A percentile compares a stretch with the other conserved stretches of the same genome.
phyloP scores from a whole-genome alignment of 2,888 invertebrate genomes.

The Graphium colonna region DNA sequence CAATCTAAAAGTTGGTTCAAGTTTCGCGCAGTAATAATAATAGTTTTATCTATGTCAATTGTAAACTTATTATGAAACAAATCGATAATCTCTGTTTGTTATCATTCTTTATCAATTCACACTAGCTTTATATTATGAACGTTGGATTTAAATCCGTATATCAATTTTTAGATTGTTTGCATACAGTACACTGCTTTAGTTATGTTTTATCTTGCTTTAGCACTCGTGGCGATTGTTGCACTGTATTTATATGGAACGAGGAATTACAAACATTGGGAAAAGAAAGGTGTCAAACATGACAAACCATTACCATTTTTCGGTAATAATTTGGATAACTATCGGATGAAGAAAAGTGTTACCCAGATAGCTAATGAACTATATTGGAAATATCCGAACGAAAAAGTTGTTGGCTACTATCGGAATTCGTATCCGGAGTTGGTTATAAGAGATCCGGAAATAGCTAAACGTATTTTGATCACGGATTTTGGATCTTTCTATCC shows the following conservation, averaged over 20 bases:
- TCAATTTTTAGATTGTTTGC: background rate
- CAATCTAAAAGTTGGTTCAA: too few relatives aligned
- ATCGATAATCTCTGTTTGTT: background rate
- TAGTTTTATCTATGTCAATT: too few relatives aligned
- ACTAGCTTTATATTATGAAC: background rate
- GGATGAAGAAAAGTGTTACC: slow-evolving; percentile 22
- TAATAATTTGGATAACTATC: slow-evolving; percentile 17
- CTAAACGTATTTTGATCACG: slow-evolving; percentile 28
- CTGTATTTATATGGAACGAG: slow-evolving; percentile 27
- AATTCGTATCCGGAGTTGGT: slow-evolving; percentile 25
- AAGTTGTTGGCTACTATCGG: slow-evolving; percentile 28
- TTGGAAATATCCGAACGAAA: slow-evolving; percentile 29
- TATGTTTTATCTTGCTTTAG: background rate
- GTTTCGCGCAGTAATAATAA: too few relatives aligned
- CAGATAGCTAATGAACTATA: slow-evolving; percentile 26
- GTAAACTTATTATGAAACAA: too few relatives aligned
- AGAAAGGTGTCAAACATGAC: slow-evolving; percentile 27
- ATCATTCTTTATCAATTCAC: background rate
- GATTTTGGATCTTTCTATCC: slow-evolving; percentile 30
- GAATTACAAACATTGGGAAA: slow-evolving; percentile 27
- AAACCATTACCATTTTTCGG: slow-evolving; percentile 29
- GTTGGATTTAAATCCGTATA: background rate
- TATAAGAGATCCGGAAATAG: slow-evolving; percentile 31
- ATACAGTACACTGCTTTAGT: background rate
- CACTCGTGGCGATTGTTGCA: background rate